Evolutionary conservation across 2,113 vertebrate genomes (phyloP).

Genomic region (Columba janthina): DNA sequence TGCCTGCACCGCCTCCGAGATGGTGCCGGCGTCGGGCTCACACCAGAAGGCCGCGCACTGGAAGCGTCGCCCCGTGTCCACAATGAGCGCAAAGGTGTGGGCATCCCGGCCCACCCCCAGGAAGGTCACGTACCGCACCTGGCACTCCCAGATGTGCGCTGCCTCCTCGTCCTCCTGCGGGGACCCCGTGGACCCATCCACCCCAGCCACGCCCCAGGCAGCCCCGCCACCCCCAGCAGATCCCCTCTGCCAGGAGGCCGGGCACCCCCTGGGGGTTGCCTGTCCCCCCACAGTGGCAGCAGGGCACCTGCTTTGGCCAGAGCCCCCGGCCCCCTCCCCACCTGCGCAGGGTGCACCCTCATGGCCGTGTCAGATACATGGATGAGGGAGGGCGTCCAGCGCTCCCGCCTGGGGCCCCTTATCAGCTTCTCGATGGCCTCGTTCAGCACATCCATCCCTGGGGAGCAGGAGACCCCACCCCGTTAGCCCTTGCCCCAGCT

Average conservation of each 20-base stretch:
- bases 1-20: conserved; percentile 82
- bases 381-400: conserved; percentile 85
- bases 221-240: background rate
- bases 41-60: conserved; percentile 83
- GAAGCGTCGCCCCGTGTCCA: conserved; percentile 75
- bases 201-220: background rate
- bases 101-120: conserved; percentile 80
- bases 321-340: background rate
- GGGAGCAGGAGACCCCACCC: background rate
- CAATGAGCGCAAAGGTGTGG: conserved; percentile 80
- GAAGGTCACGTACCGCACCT: conserved; percentile 93
- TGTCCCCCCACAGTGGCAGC: background rate
- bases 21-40: conserved; percentile 79
- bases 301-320: accelerated
- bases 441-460: conserved; percentile 95
- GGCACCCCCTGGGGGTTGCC: background rate
- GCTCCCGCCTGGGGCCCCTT: conserved; percentile 74
- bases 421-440: conserved; percentile 88
- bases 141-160: conserved; percentile 88
- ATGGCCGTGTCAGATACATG: conserved; percentile 87
- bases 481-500: background rate
- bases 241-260: background rate
- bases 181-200: background rate
- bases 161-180: conserved; percentile 73
- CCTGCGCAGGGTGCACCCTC: conserved; percentile 82